A percentile compares a stretch with the other conserved stretches of the same genome.
phyloP scores from a whole-genome alignment of 2,113 vertebrate genomes.

The Syngnathus typhle region DNA sequence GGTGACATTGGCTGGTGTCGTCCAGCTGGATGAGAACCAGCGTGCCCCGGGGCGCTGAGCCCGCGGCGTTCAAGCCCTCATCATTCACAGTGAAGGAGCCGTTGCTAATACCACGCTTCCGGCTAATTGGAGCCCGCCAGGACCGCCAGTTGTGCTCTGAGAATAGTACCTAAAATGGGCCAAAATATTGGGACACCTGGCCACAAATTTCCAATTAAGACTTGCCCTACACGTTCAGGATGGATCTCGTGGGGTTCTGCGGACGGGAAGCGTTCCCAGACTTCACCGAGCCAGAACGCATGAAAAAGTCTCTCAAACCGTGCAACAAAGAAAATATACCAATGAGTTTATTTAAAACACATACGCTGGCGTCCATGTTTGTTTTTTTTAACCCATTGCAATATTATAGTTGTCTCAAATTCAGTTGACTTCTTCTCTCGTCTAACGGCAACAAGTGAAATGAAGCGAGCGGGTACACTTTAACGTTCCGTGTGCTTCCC shows the following conservation, averaged over 20 bases:
- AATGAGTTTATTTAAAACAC: too few relatives aligned
- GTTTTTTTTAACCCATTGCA: too few relatives aligned
- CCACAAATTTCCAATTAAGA: background rate
- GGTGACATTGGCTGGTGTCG: conserved; percentile 43
- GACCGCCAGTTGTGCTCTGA: conserved; percentile 16
- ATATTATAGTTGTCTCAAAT: too few relatives aligned
- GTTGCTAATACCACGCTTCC: conserved; percentile 20
- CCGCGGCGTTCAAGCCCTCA: conserved; percentile 1
- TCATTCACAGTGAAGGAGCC: conserved; percentile 6
- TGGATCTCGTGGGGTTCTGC: background rate
- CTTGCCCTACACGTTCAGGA: background rate
- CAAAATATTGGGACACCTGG: background rate
- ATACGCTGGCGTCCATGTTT: too few relatives aligned
- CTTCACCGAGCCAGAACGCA: background rate
- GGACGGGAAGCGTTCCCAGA: too few relatives aligned
- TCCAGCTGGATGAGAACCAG: conserved; percentile 28
- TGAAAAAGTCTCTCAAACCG: too few relatives aligned
- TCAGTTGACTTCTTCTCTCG: too few relatives aligned
- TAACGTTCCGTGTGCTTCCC: background rate
- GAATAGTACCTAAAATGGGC: conserved; percentile 5
- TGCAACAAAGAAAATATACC: too few relatives aligned
- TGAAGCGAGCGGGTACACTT: background rate
- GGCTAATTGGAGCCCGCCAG: conserved; percentile 16
- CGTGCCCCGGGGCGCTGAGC: conserved; percentile 22
- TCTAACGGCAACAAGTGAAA: background rate